Evolutionary conservation across 2,888 invertebrate species (phyloP).

Genomic region (Spicauda simplicius): DNA sequence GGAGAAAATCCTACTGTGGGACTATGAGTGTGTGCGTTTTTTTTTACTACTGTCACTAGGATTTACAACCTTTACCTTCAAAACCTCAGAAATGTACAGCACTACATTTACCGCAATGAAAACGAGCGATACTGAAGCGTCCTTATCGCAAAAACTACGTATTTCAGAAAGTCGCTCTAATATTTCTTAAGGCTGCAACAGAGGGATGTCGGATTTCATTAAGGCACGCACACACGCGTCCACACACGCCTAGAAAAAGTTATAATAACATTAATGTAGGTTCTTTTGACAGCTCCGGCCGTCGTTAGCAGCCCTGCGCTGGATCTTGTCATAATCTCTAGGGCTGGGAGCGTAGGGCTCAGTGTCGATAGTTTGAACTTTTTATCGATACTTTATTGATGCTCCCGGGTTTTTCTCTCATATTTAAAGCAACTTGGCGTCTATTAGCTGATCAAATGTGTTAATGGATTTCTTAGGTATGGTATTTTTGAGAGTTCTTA

Average conservation of each 20-base stretch:
- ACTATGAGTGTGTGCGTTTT: too few species aligned
- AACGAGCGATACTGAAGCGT: background rate
- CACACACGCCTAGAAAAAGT: conserved; percentile 77
- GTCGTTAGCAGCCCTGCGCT: conserved; percentile 82
- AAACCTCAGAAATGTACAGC: too few species aligned
- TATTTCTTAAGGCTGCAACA: conserved; percentile 26
- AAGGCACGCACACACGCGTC: conserved; percentile 46
- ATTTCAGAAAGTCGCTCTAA: conserved; percentile 21
- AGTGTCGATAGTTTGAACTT: conserved; percentile 15
- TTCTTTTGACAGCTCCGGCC: conserved; percentile 81
- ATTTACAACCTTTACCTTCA: too few species aligned
- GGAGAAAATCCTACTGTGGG: too few species aligned
- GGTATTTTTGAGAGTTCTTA: too few species aligned
- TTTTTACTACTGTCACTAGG: too few species aligned
- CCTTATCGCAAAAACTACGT: conserved; percentile 13
- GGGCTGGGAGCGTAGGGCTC: conserved; percentile 49
- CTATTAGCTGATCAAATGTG: background rate
- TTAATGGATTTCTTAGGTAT: background rate
- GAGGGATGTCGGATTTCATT: conserved; percentile 38
- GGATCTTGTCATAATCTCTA: conserved; percentile 84
- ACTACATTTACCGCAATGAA: background rate
- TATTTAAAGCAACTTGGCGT: background rate
- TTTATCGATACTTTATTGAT: too few species aligned
- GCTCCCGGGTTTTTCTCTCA: too few species aligned
- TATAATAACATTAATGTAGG: conserved; percentile 84